Percentiles rank a stretch among this genome's conserved stretches.
Conservation (phyloP, 53 echinoderm and acorn worm species). For the Henricia sp. region DNA sequence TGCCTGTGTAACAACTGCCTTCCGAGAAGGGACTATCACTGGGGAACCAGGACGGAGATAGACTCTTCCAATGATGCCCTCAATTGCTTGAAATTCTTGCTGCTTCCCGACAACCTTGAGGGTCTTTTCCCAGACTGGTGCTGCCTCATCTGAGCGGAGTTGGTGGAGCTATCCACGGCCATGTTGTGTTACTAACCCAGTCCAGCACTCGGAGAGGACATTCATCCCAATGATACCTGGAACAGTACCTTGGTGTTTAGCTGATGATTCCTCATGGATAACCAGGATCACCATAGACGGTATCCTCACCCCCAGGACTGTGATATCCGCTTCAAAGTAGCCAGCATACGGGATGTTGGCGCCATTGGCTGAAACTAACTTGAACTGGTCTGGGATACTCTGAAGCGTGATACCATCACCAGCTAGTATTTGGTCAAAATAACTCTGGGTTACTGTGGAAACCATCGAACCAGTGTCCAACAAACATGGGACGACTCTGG, state of each 20-base stretch:
- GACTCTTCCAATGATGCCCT: background rate
- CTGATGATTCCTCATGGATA: background rate
- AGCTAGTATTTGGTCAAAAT: slow-evolving; percentile 11
- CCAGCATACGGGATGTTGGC: slow-evolving; percentile 50
- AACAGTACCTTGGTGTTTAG: background rate
- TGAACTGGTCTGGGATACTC: slow-evolving; percentile 24
- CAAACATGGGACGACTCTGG: slow-evolving; percentile 20
- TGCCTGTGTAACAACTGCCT: background rate
- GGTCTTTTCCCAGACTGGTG: slow-evolving; percentile 4
- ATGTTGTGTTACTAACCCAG: background rate
- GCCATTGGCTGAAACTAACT: slow-evolving; percentile 36
- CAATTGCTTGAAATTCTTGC: background rate
- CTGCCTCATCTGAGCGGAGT: background rate
- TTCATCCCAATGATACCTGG: slow-evolving; percentile 53
- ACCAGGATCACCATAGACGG: slow-evolving; percentile 16
- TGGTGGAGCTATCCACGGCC: background rate
- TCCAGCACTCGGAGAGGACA: slow-evolving; percentile 32
- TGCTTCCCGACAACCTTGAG: background rate
- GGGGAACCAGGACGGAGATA: background rate
- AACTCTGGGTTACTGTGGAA: slow-evolving; percentile 24
- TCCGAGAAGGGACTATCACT: background rate
- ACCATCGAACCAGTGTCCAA: slow-evolving; percentile 48
- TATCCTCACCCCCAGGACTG: background rate
- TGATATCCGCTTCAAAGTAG: slow-evolving; percentile 44
- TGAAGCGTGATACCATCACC: slow-evolving; percentile 9